phyloP scores from a whole-genome alignment of 2,797 vertebrate species.

The Setipinna tenuifilis region DNA sequence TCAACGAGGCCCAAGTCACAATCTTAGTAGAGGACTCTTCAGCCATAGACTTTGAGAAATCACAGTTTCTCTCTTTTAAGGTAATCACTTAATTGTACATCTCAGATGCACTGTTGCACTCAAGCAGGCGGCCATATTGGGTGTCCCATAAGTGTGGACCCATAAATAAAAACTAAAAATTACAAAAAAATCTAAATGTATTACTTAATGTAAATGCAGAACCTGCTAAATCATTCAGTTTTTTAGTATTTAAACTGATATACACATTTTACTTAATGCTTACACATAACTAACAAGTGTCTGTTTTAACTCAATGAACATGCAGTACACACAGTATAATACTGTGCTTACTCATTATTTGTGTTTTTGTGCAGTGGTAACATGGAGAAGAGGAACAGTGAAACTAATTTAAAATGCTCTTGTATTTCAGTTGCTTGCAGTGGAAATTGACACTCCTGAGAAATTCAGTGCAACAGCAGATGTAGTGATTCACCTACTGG shows the following conservation, averaged over 20 bases:
- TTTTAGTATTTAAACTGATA: no score
- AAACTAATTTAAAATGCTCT: not conserved
- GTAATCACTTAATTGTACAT: conserved; percentile 51
- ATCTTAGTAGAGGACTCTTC: conserved; percentile 92
- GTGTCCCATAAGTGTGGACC: no score
- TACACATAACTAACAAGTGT: not conserved
- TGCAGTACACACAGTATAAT: not conserved
- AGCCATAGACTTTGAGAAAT: conserved; percentile 93
- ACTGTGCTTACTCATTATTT: not conserved
- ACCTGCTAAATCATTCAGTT: no score
- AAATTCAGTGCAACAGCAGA: conserved; percentile 95
- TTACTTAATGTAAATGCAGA: no score
- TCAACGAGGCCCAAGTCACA: conserved; percentile 97
- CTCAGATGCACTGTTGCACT: not conserved
- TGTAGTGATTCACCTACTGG: conserved; percentile 86
- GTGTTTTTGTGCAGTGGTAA: not conserved
- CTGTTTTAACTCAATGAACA: not conserved
- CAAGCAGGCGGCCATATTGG: no score
- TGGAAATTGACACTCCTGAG: conserved; percentile 93
- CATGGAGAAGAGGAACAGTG: not conserved
- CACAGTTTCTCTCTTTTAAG: conserved; percentile 85
- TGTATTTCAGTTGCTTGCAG: conserved; percentile 84
- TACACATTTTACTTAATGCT: no score
- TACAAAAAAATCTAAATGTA: no score
- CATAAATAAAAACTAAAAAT: no score